These are phyloP conservation scores for Mustelus asterias DNA, from an alignment of 2,113 vertebrate species.

Conservation along the genomic window DNA sequence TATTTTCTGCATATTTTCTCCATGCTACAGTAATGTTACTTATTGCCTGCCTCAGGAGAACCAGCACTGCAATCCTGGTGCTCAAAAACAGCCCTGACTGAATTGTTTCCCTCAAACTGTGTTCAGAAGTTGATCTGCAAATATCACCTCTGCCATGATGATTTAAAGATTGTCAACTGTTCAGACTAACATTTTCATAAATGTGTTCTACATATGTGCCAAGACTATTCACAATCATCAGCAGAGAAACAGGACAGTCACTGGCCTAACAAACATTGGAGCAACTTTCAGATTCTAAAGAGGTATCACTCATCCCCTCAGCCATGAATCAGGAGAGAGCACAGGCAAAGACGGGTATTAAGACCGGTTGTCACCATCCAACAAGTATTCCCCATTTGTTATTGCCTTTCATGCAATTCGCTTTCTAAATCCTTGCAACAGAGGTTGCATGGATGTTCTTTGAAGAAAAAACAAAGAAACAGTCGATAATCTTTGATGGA, in stretches of 20 bases:
- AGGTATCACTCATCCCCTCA: neutral
- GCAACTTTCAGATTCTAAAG: neutral
- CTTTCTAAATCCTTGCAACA: neutral
- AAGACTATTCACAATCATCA: neutral
- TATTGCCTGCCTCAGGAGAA: too few species aligned
- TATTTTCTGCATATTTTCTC: too few species aligned
- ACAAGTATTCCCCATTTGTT: neutral
- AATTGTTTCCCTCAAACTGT: too few species aligned
- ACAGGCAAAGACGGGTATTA: neutral
- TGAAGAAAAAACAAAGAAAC: neutral
- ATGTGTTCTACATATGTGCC: neutral
- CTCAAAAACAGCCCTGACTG: too few species aligned
- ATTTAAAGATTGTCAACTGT: neutral
- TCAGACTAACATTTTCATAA: neutral
- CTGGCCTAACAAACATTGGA: neutral
- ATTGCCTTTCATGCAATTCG: neutral
- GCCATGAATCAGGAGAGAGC: neutral
- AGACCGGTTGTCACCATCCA: neutral
- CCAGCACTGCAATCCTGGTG: too few species aligned
- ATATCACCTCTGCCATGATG: neutral
- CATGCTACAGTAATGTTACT: too few species aligned
- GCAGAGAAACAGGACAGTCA: neutral
- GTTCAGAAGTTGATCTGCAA: neutral
- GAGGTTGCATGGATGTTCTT: neutral
- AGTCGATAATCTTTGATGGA: neutral